Percentiles rank a stretch among this genome's conserved stretches.
phyloP scores from a whole-genome alignment of 1,140 invertebrate species.

The Drosophila dunni region DNA sequence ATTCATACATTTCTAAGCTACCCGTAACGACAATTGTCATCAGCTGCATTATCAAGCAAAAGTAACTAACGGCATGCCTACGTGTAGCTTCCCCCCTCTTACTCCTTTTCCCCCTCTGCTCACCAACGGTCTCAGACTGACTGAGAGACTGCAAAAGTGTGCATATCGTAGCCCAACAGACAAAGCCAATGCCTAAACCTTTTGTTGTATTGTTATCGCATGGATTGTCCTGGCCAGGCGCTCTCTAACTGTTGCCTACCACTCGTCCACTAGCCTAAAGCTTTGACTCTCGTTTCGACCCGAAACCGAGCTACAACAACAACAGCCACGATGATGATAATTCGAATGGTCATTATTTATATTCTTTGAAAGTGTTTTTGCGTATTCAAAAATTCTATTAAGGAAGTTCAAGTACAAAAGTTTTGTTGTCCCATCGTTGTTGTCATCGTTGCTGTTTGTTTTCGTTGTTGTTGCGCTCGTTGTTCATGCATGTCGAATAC shows the following conservation, averaged over 20 bases:
- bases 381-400: constrained; percentile 84
- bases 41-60: constrained; percentile 64
- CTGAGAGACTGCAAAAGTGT: constrained; percentile 5
- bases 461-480: constrained; percentile 46
- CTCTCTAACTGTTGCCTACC: neutral
- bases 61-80: constrained; percentile 56
- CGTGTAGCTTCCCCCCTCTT: neutral
- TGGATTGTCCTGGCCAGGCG: constrained; percentile 23
- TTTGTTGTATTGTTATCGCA: constrained; percentile 63
- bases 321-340: constrained; percentile 63
- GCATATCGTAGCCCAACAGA: constrained; percentile 17
- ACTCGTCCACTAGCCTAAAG: constrained; percentile 6
- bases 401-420: constrained; percentile 80
- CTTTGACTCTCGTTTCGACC: constrained; percentile 2
- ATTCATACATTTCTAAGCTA: constrained; percentile 29
- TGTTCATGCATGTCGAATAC: constrained; percentile 82
- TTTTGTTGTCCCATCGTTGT: constrained; percentile 53
- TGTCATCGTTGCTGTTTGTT: constrained; percentile 37
- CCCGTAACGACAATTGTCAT: constrained; percentile 71
- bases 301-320: constrained; percentile 19
- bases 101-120: neutral
- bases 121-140: constrained; percentile 5
- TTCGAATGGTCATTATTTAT: constrained; percentile 83
- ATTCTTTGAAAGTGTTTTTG: constrained; percentile 84
- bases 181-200: constrained; percentile 21